Base-by-base conservation (phyloP, 35 echinoderm and acorn worm species). In the Apostichopus californicus region DNA sequence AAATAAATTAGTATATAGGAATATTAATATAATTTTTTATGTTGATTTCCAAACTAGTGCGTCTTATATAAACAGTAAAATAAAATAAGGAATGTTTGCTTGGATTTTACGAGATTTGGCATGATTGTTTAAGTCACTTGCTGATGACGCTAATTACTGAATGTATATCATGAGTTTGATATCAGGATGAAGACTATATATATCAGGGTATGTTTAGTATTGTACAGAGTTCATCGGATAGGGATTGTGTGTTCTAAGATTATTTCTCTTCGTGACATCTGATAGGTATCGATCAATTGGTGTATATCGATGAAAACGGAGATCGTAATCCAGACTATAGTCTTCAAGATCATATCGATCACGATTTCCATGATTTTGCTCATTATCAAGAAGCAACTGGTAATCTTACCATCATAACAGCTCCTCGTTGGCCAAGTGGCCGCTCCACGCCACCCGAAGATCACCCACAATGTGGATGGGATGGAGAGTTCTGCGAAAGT, bases 401-500 rank as follows among this genome's bases (percentile, higher is more conserved):
- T 5, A 89, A 73, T 23, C 72, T 89, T 2, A 72, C 65, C 61
- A 89, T 89, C 23, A 28, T 89, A 34, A 46, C 52, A 46, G 4
- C 57, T 25, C 86, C 86, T 17, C 7, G 1, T 12, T 96, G 95
- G 95, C 95, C 95, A 46, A 80, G 64, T 11, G 75, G 60, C 8
- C 10, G 15, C 0, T 89, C 18, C 1, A 26, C 8, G 12, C 68
- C 86, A 17, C 92, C 90, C 0, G 73, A 55, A 7, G 95, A 93
- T 77, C 88, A 91, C 11, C 95, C 95, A 2, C 17, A 57, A 5
- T 96, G 95, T 60, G 95, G 95, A 1, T 96, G 95, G 95, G 91
- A 96, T 20, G 63, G 78, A 1, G 95, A 96, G 59, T 60, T 86
- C 7, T 96, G 95, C 21, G n/a, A 60, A 15, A 34, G 25, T 55